These are phyloP conservation scores for Crocuta crocuta DNA, from an alignment of 2,113 vertebrate genomes.

Conservation along the genomic window DNA sequence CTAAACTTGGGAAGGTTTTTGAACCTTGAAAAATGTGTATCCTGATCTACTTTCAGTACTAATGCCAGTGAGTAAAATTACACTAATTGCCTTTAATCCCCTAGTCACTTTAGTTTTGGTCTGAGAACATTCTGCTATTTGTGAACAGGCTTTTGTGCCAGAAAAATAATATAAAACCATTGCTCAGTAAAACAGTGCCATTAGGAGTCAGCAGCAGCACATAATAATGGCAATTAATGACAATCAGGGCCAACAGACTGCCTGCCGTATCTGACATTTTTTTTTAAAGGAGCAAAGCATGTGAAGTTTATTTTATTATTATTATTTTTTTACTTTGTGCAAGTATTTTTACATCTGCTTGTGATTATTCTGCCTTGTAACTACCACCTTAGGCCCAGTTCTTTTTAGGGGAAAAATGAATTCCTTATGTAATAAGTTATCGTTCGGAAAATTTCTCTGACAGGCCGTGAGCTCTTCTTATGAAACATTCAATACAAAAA, in stretches of 20 bases:
- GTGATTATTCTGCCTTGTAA: constrained; percentile 79
- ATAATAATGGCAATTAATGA: constrained; percentile 66
- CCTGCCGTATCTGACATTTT: constrained; percentile 48
- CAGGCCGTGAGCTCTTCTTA: constrained; percentile 74
- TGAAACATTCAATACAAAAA: constrained; percentile 65
- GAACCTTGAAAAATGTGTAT: constrained; percentile 47
- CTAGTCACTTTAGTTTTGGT: constrained; percentile 68
- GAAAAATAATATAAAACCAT: constrained; percentile 72
- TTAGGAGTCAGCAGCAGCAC: constrained; percentile 51
- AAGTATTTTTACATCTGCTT: constrained; percentile 81
- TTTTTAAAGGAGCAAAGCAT: constrained; percentile 70
- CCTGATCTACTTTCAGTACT: constrained; percentile 66
- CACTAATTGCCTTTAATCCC: constrained; percentile 71
- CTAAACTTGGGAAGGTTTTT: constrained; percentile 52
- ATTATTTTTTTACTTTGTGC: constrained; percentile 59
- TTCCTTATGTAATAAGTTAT: constrained; percentile 83
- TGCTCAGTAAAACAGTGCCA: constrained; percentile 38
- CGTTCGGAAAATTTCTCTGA: constrained; percentile 78
- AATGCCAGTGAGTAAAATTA: constrained; percentile 66
- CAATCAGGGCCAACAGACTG: constrained; percentile 46
- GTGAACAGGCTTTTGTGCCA: constrained; percentile 64
- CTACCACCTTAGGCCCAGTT: constrained; percentile 75
- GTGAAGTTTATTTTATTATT: constrained; percentile 76
- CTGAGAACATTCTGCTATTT: constrained; percentile 60
- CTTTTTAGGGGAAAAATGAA: constrained; percentile 71